Conservation (phyloP, 2,113 vertebrate species). For the Oncorhynchus kisutch region DNA sequence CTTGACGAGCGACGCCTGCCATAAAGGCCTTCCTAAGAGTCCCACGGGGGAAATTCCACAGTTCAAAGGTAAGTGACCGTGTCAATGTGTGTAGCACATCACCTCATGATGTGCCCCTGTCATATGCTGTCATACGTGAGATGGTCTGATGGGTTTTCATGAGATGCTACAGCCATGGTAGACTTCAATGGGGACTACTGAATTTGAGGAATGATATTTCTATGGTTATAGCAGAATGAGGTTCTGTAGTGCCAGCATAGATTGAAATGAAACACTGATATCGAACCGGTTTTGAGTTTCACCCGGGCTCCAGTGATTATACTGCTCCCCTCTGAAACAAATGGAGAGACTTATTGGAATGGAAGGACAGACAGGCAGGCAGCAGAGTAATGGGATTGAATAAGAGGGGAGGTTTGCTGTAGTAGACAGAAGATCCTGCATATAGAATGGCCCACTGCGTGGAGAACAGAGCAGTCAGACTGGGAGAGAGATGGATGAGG, state of each 20-base stretch:
- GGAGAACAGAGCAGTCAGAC: background rate
- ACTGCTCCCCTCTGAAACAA: background rate
- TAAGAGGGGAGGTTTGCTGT: background rate
- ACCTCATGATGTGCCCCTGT: background rate
- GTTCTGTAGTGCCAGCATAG: too few relatives aligned
- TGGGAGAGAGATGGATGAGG: background rate
- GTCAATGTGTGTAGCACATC: background rate
- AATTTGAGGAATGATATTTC: too few relatives aligned
- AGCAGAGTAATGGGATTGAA: background rate
- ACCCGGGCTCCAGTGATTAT: background rate
- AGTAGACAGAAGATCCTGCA: background rate
- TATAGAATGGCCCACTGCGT: background rate
- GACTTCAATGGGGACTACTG: too few relatives aligned
- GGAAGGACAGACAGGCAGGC: constrained; percentile 18
- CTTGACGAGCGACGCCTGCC: constrained; percentile 93
- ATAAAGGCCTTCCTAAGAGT: constrained; percentile 95
- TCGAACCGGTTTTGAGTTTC: background rate
- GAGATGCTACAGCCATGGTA: background rate
- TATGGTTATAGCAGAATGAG: too few relatives aligned
- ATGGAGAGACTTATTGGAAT: constrained; percentile 24
- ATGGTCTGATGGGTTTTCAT: background rate
- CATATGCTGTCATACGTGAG: background rate
- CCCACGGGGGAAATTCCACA: constrained; percentile 91
- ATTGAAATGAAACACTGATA: background rate
- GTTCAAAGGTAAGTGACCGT: constrained; percentile 84